These are phyloP conservation scores for Saturnia pavonia DNA, from an alignment of 2,888 invertebrate species.

Conservation along the genomic window DNA sequence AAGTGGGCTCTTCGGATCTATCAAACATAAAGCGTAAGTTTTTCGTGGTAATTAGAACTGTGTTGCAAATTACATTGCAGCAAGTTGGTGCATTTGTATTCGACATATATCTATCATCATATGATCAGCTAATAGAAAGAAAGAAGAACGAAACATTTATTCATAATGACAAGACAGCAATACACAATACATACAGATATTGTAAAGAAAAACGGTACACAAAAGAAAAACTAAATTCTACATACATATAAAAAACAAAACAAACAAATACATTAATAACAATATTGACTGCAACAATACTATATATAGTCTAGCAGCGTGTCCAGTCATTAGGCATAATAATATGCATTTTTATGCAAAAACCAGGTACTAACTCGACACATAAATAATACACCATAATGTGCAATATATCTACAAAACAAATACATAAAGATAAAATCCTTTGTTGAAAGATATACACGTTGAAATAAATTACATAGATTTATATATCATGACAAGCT, in stretches of 20 bases:
- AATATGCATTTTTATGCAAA: not conserved
- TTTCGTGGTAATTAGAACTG: not conserved
- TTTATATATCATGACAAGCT: not conserved
- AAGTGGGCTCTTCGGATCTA: not conserved
- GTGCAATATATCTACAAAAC: not conserved
- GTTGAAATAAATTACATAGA: not conserved
- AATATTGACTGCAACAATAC: too few species aligned
- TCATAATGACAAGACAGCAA: too few species aligned
- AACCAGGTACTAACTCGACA: not conserved
- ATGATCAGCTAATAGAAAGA: not conserved
- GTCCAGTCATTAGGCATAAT: too few species aligned
- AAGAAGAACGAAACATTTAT: too few species aligned
- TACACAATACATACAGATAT: too few species aligned
- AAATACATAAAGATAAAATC: not conserved
- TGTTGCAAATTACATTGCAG: not conserved
- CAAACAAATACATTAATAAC: too few species aligned
- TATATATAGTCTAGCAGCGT: too few species aligned
- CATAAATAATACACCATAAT: not conserved
- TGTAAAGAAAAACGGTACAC: too few species aligned
- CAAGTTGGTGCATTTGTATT: not conserved
- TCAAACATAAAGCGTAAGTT: not conserved
- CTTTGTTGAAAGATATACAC: not conserved
- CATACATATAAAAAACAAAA: too few species aligned
- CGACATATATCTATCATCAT: not conserved
- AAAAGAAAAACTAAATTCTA: too few species aligned